Evolutionary conservation across 1,140 invertebrate genomes (phyloP).

Genomic region (Drosophila aff.): DNA sequence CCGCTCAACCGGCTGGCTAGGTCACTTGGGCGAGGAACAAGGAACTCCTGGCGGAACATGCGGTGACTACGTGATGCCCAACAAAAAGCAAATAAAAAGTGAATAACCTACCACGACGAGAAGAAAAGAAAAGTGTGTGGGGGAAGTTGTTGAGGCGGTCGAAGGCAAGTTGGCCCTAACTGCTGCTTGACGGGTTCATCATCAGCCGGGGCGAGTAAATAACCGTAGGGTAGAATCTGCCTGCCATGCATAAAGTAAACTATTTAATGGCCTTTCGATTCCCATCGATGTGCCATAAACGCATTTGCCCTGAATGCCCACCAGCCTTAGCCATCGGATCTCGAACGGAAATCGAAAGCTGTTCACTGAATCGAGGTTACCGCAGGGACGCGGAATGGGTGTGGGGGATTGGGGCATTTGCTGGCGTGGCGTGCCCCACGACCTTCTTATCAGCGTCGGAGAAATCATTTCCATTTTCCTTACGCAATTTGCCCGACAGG

Average conservation of each 20-base stretch:
- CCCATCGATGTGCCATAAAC: conserved; percentile 63
- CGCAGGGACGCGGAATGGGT: conserved; percentile 27
- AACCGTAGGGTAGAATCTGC: conserved; percentile 73
- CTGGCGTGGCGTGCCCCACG: conserved; percentile 26
- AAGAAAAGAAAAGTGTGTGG: conserved; percentile 25
- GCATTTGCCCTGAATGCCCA: conserved; percentile 45
- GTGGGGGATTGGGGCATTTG: conserved; percentile 6
- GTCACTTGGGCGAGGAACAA: conserved; percentile 38
- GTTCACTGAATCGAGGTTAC: conserved; percentile 53
- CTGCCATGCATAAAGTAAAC: conserved; percentile 81
- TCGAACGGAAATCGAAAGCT: conserved; percentile 76
- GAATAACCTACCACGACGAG: neutral
- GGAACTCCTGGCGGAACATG: conserved; percentile 62
- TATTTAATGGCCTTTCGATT: conserved; percentile 81
- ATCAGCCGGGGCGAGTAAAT: conserved; percentile 67
- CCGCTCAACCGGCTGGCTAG: conserved; percentile 68
- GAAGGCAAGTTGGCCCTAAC: conserved; percentile 57
- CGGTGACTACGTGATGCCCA: conserved; percentile 62
- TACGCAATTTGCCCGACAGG: conserved; percentile 61
- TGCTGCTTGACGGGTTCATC: conserved; percentile 67
- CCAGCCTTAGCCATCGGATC: conserved; percentile 38
- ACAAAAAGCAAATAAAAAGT: conserved; percentile 15
- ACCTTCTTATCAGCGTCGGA: conserved; percentile 33
- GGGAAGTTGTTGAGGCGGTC: conserved; percentile 38
- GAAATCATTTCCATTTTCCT: conserved; percentile 76